Evolutionary conservation across 2,797 vertebrate species (phyloP), one percentile per base, ranked within the genome.

Genomic region (Scleropages formosus): DNA sequence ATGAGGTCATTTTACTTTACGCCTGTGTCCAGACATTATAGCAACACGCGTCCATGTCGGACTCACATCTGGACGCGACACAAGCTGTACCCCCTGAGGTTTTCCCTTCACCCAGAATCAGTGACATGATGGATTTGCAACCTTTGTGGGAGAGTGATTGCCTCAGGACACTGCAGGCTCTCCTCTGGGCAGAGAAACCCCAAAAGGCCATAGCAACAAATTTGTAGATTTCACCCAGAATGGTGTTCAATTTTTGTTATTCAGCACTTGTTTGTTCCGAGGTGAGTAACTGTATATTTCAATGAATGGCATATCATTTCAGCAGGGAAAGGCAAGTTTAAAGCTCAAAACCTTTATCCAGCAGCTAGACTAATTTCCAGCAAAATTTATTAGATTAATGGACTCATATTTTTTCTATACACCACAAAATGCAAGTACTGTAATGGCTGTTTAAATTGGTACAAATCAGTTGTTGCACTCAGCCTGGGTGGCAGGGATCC

Each of bases 101-200:
- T 26, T 51, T 39, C 26, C 31, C 31, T 51, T 71, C 16, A n/a
- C 27, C 16, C 51, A 20, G 26, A 58, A 56, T 53, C 39, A 20
- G 68, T 51, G 15, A 68, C 20, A 51, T 58, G 66, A 68, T 51
- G 66, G 66, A 68, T 58, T 31, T 26, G 51, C 68, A 9, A 13
- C 51, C 27, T 71, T 18, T 47, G 24, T 31, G 68, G 56, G 51
- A 58, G 24, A 71, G 20, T 4, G 16, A 9, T 61, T n/a, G 59
- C 59, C 18, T 61, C 22, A 56, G 53, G 53, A 56, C 18, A 18
- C 18, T 11, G 11, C 53, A 9, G 53, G 56, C 53, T 1, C 53
- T 68, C 66, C 31, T 39, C 31, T 39, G 31, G 31, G 31, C 31
- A 39, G 31, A 39, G 53, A 13, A 58, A 13, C 4, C 53, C 53